Conservation (phyloP, 2,888 invertebrate genomes). For the Eupithecia pulchellata region DNA sequence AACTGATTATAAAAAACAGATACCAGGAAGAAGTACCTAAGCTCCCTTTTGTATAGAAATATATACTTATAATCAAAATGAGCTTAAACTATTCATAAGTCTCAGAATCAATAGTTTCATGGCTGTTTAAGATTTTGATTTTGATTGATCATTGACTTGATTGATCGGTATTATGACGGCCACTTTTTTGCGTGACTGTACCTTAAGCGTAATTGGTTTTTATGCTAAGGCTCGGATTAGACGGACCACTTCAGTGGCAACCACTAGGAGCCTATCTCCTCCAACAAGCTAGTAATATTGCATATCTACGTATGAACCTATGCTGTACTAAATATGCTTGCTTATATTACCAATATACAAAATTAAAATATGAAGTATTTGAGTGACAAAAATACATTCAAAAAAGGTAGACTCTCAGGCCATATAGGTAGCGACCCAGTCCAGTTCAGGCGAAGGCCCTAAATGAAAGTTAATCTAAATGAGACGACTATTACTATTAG, state of each 20-base stretch:
- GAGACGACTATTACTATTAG: neutral
- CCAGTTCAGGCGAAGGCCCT: no score
- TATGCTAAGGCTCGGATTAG: slow-evolving; percentile 19
- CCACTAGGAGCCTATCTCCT: neutral
- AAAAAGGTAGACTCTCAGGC: no score
- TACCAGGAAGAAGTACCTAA: neutral
- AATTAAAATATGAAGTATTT: no score
- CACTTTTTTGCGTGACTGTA: slow-evolving; percentile 44
- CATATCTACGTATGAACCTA: no score
- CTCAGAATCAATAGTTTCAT: slow-evolving; percentile 17
- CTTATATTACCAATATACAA: no score
- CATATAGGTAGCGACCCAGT: no score
- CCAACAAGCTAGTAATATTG: no score
- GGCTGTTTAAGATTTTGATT: slow-evolving; percentile 13
- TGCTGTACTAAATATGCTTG: no score
- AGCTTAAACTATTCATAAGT: slow-evolving; percentile 14
- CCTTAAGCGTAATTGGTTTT: slow-evolving; percentile 44
- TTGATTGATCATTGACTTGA: slow-evolving; percentile 44
- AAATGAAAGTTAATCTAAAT: no score
- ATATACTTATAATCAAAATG: slow-evolving; percentile 1
- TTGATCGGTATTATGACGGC: slow-evolving; percentile 44
- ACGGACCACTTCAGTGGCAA: slow-evolving; percentile 4
- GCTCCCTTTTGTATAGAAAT: neutral
- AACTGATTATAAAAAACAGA: neutral
- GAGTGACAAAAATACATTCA: no score